These are phyloP conservation scores for Myocastor coypus DNA, from an alignment of 2,113 vertebrate species.

Conservation along the genomic window DNA sequence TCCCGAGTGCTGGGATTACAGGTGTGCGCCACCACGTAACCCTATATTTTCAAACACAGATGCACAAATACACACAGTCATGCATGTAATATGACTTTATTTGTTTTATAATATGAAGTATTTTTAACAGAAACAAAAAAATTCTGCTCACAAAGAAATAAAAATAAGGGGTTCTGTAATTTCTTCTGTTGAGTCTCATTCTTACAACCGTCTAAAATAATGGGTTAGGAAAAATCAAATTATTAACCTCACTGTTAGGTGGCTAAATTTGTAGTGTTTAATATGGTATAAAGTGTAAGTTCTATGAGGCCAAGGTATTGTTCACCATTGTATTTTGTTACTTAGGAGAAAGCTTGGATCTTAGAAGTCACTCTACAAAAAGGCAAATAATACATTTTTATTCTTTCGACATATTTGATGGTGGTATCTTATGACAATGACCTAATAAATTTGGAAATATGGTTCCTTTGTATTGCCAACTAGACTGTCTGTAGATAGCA, in stretches of 20 bases:
- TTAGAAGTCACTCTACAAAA: not conserved
- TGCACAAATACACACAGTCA: not conserved
- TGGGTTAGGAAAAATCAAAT: not conserved
- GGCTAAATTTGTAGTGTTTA: not conserved
- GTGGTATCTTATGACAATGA: not conserved
- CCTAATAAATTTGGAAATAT: not conserved
- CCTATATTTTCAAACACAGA: not conserved
- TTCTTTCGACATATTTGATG: not conserved
- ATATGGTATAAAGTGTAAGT: not conserved
- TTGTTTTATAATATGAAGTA: not conserved
- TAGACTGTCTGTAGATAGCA: not conserved
- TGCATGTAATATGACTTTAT: not conserved
- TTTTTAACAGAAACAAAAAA: slow-evolving; percentile 16
- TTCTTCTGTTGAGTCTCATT: not conserved
- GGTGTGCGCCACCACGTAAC: too few species aligned
- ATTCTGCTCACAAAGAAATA: not conserved
- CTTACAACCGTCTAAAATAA: not conserved
- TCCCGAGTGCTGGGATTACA: too few species aligned
- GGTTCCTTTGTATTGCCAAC: not conserved
- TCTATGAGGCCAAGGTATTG: not conserved
- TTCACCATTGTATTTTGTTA: not conserved
- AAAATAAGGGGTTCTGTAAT: not conserved
- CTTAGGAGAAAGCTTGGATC: not conserved
- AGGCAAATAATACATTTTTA: not conserved
- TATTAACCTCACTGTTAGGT: not conserved